Base-by-base conservation (phyloP, 1,140 invertebrate species). In the Drosophila orosa region DNA sequence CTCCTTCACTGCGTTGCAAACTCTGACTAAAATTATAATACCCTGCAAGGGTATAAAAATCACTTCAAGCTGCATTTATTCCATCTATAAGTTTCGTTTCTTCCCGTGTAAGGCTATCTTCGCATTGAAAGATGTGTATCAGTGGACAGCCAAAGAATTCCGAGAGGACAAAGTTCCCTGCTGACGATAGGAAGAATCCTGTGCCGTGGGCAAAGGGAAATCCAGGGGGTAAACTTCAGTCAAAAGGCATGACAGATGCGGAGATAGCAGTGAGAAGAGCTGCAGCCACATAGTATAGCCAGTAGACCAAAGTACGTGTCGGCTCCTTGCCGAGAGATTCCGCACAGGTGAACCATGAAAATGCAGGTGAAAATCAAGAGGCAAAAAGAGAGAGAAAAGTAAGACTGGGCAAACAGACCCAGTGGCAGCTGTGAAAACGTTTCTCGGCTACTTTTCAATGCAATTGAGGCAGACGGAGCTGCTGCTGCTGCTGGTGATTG, bases 231-330 rank as follows among this genome's bases (percentile, higher is more conserved):
- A 39, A 73, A 27, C 56, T 73, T 37, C 45, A 73, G 47, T 45
- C 58, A 85, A 77, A 77, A 65, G 73, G 77, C 81, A 78, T 77
- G 83, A 77, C 74, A 69, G 82, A 74, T 85, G 82, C 39, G 45
- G 55, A 73, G 67, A 71, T 71, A 71, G 65, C 65, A 25, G 31
- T 12, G 33, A 66, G 27, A 39, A 44, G 35, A 44, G 35, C 22
- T n/a, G n/a, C 31, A 39, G 54, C 24, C 52, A 35, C 25, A 29
- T 25, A 47, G n/a, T 39, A n/a, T 8, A n/a, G 50, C 7, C 25
- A 29, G 47, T 25, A 31, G 3, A 6, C 47, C 22, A 25, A 9
- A 29, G 25, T 48, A 58, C 68, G 68, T 71, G 68, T 58, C 37
- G 65, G 33, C 65, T 58, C 42, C 45, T 57, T 68, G 37, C 42